A percentile compares a stretch with the other conserved stretches of the same genome.
Evolutionary conservation across 2,888 invertebrate species (phyloP).

Genomic region (Tetragonula carbonaria): DNA sequence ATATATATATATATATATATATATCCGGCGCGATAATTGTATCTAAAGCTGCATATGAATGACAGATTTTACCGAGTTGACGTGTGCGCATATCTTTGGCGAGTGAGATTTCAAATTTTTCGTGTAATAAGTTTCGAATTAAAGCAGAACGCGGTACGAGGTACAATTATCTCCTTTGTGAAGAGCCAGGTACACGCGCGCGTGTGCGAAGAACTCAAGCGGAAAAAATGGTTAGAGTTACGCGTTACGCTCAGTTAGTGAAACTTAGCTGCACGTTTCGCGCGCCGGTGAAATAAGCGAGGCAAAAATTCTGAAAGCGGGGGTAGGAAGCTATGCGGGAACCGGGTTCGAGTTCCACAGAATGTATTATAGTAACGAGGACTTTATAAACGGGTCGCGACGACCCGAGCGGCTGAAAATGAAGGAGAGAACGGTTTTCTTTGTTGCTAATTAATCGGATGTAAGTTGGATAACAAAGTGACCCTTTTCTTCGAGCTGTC

Average conservation of each 20-base stretch:
- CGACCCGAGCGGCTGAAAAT: not conserved
- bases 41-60: not conserved
- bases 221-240: not conserved
- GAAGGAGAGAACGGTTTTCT: not conserved
- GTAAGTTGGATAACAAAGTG: slow-evolving; percentile 42
- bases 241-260: not conserved
- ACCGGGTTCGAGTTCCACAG: not conserved
- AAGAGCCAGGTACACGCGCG: not conserved
- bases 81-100: not conserved
- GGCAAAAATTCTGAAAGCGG: not conserved
- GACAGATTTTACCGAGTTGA: not conserved
- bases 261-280: not conserved
- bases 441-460: slow-evolving; percentile 47
- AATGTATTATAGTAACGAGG: not conserved
- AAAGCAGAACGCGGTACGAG: not conserved
- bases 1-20: no score
- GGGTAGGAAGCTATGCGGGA: not conserved
- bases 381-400: slow-evolving; percentile 15
- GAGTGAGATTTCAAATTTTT: not conserved
- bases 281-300: not conserved
- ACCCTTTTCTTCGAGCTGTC: slow-evolving; percentile 19
- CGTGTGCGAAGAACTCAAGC: not conserved
- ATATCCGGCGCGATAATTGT: not conserved
- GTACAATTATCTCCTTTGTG: no score
- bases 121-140: not conserved